Percentiles rank a stretch among this genome's conserved stretches.
These are phyloP conservation scores for Macropis europaea DNA, from an alignment of 2,888 invertebrate genomes.

Conservation along the genomic window DNA sequence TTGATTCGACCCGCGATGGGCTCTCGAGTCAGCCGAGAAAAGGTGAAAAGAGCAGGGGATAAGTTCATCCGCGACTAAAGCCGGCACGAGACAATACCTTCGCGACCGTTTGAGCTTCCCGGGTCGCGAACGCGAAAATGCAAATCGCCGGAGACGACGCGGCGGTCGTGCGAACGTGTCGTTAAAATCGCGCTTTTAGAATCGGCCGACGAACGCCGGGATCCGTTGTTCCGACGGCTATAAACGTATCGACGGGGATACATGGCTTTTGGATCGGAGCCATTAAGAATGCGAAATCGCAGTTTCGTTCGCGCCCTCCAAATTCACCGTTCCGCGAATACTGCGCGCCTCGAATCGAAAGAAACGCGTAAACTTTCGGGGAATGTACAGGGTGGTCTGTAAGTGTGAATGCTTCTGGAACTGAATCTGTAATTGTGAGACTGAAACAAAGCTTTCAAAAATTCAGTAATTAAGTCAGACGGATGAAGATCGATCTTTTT, in stretches of 20 bases:
- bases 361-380: not conserved
- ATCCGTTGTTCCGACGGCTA: slow-evolving; percentile 15
- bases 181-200: slow-evolving; percentile 7
- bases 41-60: slow-evolving; percentile 57
- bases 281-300: slow-evolving; percentile 16
- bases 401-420: no score
- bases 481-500: no score
- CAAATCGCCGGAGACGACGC: slow-evolving; percentile 26
- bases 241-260: slow-evolving; percentile 25
- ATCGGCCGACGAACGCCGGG: not conserved
- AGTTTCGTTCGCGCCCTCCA: not conserved
- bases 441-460: no score
- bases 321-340: slow-evolving; percentile 13
- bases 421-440: no score
- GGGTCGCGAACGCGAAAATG: slow-evolving; percentile 27
- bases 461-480: no score
- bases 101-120: slow-evolving; percentile 25
- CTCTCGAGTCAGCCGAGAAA: slow-evolving; percentile 33
- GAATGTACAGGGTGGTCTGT: no score
- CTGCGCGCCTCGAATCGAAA: not conserved
- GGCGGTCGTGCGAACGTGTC: not conserved
- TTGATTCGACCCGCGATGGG: slow-evolving; percentile 50
- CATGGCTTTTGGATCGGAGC: slow-evolving; percentile 21
- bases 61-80: slow-evolving; percentile 55
- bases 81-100: slow-evolving; percentile 37